phyloP scores from a whole-genome alignment of 2,113 vertebrate genomes.

The Calypte anna region DNA sequence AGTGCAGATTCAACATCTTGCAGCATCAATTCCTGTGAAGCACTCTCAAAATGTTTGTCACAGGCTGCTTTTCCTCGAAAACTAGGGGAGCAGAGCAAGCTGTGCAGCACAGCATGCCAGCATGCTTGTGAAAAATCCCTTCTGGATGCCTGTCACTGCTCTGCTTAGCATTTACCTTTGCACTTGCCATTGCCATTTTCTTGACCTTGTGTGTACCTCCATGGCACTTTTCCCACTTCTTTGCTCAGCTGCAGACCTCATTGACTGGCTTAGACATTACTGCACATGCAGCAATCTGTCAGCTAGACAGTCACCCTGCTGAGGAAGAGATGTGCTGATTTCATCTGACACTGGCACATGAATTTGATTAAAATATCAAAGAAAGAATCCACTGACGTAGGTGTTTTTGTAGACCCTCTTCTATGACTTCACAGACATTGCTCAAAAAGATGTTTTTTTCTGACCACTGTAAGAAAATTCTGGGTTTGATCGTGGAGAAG shows the following conservation, averaged over 20 bases:
- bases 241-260: neutral
- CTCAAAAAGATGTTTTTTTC: neutral
- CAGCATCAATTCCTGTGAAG: constrained; percentile 32
- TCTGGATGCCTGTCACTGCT: constrained; percentile 38
- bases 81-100: constrained; percentile 33
- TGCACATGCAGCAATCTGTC: neutral
- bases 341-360: constrained; percentile 21
- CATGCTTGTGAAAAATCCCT: constrained; percentile 31
- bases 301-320: neutral
- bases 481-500: neutral
- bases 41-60: constrained; percentile 63
- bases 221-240: constrained; percentile 26
- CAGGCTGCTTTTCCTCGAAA: constrained; percentile 35
- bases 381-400: neutral
- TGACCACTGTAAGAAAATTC: neutral
- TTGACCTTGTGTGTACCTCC: constrained; percentile 25
- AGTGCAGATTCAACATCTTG: constrained; percentile 50
- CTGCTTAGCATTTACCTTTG: constrained; percentile 27
- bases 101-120: constrained; percentile 42
- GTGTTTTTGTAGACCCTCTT: neutral
- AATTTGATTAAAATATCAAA: constrained; percentile 34
- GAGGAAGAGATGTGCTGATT: constrained; percentile 33
- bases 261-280: neutral
- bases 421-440: neutral
- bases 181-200: neutral